A percentile compares a stretch with the other conserved stretches of the same genome.
These are phyloP conservation scores for Paratilapia polleni DNA, from an alignment of 2,113 vertebrate genomes.

Conservation along the genomic window DNA sequence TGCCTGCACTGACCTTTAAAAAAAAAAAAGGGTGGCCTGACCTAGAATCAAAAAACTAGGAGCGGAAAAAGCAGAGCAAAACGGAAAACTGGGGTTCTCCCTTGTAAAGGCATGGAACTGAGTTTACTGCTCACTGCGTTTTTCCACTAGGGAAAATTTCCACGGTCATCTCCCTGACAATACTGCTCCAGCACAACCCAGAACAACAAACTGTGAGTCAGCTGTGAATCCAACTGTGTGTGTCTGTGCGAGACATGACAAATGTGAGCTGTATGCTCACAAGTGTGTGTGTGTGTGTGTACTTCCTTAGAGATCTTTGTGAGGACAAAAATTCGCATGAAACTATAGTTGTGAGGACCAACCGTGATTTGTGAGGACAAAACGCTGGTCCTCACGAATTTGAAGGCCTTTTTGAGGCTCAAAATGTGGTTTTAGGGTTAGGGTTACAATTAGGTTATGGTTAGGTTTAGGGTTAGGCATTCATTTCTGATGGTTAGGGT, in stretches of 20 bases:
- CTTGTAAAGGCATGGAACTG: constrained; percentile 59
- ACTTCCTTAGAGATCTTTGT: too few species aligned
- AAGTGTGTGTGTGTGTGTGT: constrained; percentile 13
- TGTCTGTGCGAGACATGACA: constrained; percentile 27
- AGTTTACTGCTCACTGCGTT: constrained; percentile 44
- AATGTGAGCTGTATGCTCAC: background rate
- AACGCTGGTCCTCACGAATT: too few species aligned
- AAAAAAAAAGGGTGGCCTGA: constrained; percentile 23
- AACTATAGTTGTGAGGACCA: too few species aligned
- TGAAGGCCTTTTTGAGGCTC: too few species aligned
- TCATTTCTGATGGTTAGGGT: too few species aligned
- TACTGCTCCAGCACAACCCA: constrained; percentile 37
- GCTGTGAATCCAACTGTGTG: constrained; percentile 43
- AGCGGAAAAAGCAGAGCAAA: constrained; percentile 54
- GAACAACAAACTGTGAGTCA: constrained; percentile 70
- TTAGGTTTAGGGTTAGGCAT: too few species aligned
- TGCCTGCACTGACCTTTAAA: constrained; percentile 14
- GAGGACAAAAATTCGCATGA: too few species aligned
- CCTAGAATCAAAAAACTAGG: constrained; percentile 35
- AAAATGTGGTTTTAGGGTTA: too few species aligned
- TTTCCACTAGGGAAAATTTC: constrained; percentile 70
- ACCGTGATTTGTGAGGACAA: too few species aligned
- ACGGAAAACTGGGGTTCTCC: constrained; percentile 65
- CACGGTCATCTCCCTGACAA: constrained; percentile 65
- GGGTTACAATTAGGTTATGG: too few species aligned